Base-by-base conservation (phyloP, 2,888 invertebrate species). In the Gandaritis pyraliata region DNA sequence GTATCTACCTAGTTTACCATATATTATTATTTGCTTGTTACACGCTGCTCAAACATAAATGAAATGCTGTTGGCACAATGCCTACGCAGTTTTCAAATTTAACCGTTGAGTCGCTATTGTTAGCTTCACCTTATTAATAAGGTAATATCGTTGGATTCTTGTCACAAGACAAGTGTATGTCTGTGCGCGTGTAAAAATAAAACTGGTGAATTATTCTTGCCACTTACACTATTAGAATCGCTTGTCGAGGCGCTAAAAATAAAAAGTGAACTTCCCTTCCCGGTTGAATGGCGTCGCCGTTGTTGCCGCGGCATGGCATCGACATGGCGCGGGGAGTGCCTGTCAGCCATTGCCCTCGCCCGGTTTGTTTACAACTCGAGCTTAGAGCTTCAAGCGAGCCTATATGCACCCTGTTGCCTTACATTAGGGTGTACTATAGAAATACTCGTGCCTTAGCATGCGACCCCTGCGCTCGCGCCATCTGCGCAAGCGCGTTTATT, bases 231-330 rank as follows among this genome's bases (percentile, higher is more conserved):
- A 80, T 77, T 72, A 78, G 75, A 78, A 80, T 77, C 77, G 76
- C 72, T 78, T 71, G 80, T 86, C 80, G 78, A 85, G 77, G 82
- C 79, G 80, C 90, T 91, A 91, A 89, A 91, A 90, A 91, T 91
- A 91, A 88, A 88, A 85, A 78, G 81, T 90, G 86, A 88, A 91
- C 88, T 91, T 91, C 90, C 91, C 88, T 91, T 91, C 90, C 91
- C 90, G 90, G 91, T 91, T 91, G 90, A 91, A 91, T 91, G 90
- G 91, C 90, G 91, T 88, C 82, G 85, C 58, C 66, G 80, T 72
- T 76, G 79, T 72, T 69, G 77, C 79, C 78, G 80, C 69, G 62
- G 74, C 23, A n/a, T n/a, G 1, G 3, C 66, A 72, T 74, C 63
- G 65, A 74, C 68, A 72, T 74, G 74, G 85, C 74, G 88, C 87